phyloP scores from a whole-genome alignment of 2,797 vertebrate genomes.

The Dermochelys coriacea region DNA sequence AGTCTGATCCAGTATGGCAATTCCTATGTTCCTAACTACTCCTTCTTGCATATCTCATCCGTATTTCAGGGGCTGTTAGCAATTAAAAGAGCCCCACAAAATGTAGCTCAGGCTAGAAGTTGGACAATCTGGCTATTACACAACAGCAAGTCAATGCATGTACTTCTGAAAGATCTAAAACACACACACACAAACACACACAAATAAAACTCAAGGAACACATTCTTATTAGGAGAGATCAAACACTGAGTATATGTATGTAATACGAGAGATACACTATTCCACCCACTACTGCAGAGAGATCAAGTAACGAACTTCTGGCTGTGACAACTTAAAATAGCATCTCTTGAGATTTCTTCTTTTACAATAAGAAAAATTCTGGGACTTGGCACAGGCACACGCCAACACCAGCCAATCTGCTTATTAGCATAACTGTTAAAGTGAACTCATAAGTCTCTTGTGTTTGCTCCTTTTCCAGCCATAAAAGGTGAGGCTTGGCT shows the following conservation, averaged over 20 bases:
- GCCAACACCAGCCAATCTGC: conserved; percentile 7
- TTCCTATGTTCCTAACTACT: background rate
- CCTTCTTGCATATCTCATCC: background rate
- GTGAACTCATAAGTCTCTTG: conserved; percentile 34
- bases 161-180: background rate
- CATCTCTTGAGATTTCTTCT: conserved; percentile 47
- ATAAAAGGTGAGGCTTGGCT: conserved; percentile 31
- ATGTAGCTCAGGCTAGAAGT: background rate
- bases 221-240: background rate
- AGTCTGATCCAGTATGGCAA: background rate
- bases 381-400: background rate
- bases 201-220: background rate
- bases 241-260: background rate
- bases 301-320: conserved; percentile 34
- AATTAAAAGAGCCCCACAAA: background rate
- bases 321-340: conserved; percentile 2
- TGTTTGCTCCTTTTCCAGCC: conserved; percentile 35
- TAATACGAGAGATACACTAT: background rate
- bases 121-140: background rate
- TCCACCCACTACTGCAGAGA: background rate
- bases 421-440: background rate
- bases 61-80: background rate
- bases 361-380: conserved; percentile 25
- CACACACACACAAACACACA: background rate
- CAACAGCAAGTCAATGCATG: background rate